Base-by-base conservation (phyloP, 1,140 invertebrate genomes). In the Gryon sp. region DNA sequence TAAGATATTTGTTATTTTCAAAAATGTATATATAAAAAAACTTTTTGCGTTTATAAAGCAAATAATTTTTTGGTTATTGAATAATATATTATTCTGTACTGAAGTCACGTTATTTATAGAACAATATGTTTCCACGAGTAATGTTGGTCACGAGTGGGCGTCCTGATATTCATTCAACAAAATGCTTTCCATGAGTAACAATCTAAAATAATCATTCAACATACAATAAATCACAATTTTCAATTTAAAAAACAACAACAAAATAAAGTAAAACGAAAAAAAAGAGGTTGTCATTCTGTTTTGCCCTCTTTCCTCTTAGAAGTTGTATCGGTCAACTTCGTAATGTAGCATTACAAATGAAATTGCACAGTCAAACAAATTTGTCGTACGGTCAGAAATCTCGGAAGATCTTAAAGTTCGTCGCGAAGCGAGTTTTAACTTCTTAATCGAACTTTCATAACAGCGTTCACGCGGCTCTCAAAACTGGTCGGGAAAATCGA, bases 401-500 rank as follows among this genome's bases (percentile, higher is more conserved):
- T 28, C 22, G 0, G 36, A 26, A 62, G 30, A 48, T 20, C 28
- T 38, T 4, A 16, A 65, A 65, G 45, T 63, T 50, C n/a, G 30
- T 19, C n/a, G 8, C 52, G 19, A 30, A 11, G 4, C 45, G 22
- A 52, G 46, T 63, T 53, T 65, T 28, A 55, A 46, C 63, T 55
- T 48, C 24, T 20, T 57, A 68, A 68, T 68, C 52, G 52, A 68
- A 68, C 30, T 68, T 68, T 68, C 63, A 55, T 68, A 68, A 68
- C 40, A 48, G 62, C 48, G 12, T n/a, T 18, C 12, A 1, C 57
- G 43, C 14, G 14, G 11, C 59, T 7, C n/a, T 30, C 19, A 4
- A 22, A 30, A 43, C n/a, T 30, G 16, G 7, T 34, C 16, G 12
- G 34, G n/a, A n/a, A n/a, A n/a, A 62, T 50, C 59, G 16, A n/a